Evolutionary conservation across 2,113 vertebrate species (phyloP), one percentile per base, ranked within the genome.

Genomic region (Anseranas semipalmata): DNA sequence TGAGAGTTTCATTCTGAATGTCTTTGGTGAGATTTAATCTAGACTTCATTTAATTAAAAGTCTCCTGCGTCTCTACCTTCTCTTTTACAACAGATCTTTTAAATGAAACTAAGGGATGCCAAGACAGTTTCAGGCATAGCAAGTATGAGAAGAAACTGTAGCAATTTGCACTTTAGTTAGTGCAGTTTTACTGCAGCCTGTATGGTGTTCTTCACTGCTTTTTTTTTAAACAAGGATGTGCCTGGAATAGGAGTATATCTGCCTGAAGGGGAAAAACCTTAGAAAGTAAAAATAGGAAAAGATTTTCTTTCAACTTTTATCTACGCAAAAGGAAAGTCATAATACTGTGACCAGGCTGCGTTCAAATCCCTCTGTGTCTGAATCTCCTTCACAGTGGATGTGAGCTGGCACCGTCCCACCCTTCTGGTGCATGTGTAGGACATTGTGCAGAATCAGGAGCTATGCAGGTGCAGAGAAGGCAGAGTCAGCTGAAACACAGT

Each of bases 21-120:
- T 76, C 62, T 86, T 85, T 45, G 41, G 60, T 35, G 93, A 97
- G 95, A 96, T 93, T 75, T 86, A 95, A 96, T 92, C 53, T 52
- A 83, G 80, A 76, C 39, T 96, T 95, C 62, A 75, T 96, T 95
- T 97, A 95, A 97, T 98, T 96, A 97, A 97, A 97, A 94, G 39
- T 83, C 30, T 89, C 76, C 58, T 1, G 58, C n/a, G 33, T 85
- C 87, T 97, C 85, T 32, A n/a, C 28, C 39, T 90, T 92, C 62
- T 79, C 60, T 67, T 68, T 94, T 75, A 65, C 60, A 74, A 24
- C 1, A 12, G 12, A 22, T 85, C 60, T 87, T 95, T 90, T 45
- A 87, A 95, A 93, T 76, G 85, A 70, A 92, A 67, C 20, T 15
- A 46, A 52, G 58, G 20, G 52, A 85, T 17, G 55, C 24, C 84